Evolutionary conservation across 2,113 vertebrate species (phyloP).

Genomic region (Ranitomeya variabilis): DNA sequence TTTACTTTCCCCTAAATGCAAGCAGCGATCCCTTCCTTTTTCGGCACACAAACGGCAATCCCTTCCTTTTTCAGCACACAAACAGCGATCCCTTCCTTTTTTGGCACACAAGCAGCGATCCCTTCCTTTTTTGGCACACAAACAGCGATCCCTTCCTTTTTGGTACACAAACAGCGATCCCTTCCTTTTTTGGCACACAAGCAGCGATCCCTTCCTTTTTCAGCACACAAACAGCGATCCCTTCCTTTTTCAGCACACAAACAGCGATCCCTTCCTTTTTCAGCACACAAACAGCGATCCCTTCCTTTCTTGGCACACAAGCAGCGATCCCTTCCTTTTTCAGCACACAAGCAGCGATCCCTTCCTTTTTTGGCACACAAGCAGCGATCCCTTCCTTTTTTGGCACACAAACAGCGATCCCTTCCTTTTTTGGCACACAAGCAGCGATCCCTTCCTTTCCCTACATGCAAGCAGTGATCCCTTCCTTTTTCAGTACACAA

Average conservation of each 20-base stretch:
- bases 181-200: neutral
- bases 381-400: neutral
- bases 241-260: neutral
- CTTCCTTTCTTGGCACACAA: neutral
- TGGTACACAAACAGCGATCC: neutral
- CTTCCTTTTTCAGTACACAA: too few species aligned
- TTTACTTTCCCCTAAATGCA: neutral
- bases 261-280: too few species aligned
- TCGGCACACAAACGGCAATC: neutral
- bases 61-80: neutral
- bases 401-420: neutral
- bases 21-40: neutral
- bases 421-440: neutral
- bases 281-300: neutral
- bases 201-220: neutral
- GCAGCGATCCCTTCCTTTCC: neutral
- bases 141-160: too few species aligned
- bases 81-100: neutral
- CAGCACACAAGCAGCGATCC: neutral
- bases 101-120: neutral
- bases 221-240: too few species aligned
- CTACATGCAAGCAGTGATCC: neutral
- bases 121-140: rapidly evolving
- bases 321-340: neutral
- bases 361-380: neutral